A percentile compares a stretch with the other conserved stretches of the same genome.
Evolutionary conservation across 2,888 invertebrate genomes (phyloP).

Genomic region (Dinocampus coccinellae): DNA sequence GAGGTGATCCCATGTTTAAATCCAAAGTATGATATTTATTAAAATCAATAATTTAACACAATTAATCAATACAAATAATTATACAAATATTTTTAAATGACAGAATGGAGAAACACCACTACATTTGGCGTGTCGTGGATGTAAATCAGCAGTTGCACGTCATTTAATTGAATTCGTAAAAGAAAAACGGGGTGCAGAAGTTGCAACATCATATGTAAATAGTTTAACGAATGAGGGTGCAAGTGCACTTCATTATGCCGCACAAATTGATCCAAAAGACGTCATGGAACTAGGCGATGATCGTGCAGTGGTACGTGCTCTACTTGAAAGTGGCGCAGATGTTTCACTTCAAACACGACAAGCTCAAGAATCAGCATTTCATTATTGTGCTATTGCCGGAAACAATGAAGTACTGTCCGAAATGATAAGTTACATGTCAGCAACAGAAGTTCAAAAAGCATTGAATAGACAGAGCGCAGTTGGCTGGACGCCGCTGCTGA

Average conservation of each 20-base stretch:
- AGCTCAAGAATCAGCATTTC: conserved; percentile 94
- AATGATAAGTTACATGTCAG: conserved; percentile 91
- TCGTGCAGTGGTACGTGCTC: conserved; percentile 88
- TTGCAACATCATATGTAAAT: conserved; percentile 89
- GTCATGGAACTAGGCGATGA: conserved; percentile 80
- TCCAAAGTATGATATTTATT: conserved; percentile 79
- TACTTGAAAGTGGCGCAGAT: conserved; percentile 93
- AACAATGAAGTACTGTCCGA: conserved; percentile 95
- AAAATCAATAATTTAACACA: not conserved
- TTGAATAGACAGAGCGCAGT: conserved; percentile 94
- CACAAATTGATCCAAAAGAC: conserved; percentile 87
- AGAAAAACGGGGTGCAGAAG: conserved; percentile 80
- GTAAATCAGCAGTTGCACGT: conserved; percentile 86
- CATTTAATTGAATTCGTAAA: conserved; percentile 89
- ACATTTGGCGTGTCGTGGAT: conserved; percentile 92
- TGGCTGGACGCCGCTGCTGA: conserved; percentile 97
- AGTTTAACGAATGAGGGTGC: conserved; percentile 92
- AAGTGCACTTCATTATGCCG: conserved; percentile 94
- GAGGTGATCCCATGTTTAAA: conserved; percentile 91
- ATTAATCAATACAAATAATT: too few species aligned
- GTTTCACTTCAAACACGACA: conserved; percentile 86
- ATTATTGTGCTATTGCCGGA: conserved; percentile 94
- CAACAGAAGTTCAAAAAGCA: conserved; percentile 92
- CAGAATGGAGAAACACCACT: conserved; percentile 95
- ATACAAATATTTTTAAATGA: not conserved